Evolutionary conservation across 2,888 invertebrate species (phyloP), one percentile per base, ranked within the genome.

Genomic region (Muscina levida): DNA sequence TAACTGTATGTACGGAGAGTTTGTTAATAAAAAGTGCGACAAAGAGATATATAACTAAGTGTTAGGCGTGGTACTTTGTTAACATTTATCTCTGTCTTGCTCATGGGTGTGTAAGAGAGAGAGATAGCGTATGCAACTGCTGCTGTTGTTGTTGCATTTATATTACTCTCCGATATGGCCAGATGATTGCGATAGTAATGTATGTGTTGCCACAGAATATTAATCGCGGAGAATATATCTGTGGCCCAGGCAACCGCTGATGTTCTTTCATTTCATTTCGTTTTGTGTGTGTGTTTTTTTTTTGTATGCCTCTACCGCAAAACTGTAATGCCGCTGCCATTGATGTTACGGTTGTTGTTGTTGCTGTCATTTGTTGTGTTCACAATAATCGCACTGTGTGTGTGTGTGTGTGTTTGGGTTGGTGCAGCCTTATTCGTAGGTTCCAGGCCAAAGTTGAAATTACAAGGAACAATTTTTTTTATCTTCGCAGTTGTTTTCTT

Each of bases 141-240:
- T 56, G 56, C 11, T 26, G 59, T 2, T 56, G 24, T 39, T 39
- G 51, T 26, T 57, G 53, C 5, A 15, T 1, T 65, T 65, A 46
- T 26, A 31, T 44, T 51, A 31, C 31, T 11, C 42, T 31, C 44
- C 37, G 22, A 15, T 72, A 66, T 39, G 15, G 53, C 24, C 13
- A 59, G 1, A 17, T 37, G 37, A 17, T 59, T n/a, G 73, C 51
- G 17, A 15, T 48, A 39, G 48, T 39, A 37, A 31, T 31, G 39
- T 72, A 57, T 73, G 68, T 76, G 70, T 72, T 72, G 68, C 79
- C 72, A 66, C 75, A 77, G 57, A 79, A 75, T 79, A 73, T 71
- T 75, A 77, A 75, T 72, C 72, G 74, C 70, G 53, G 42, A 68
- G 56, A 57, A 5, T 66, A 51, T 66, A 42, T 26, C 15, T 26